These are phyloP conservation scores for Candoia aspera DNA, from an alignment of 2,113 vertebrate genomes.

Conservation along the genomic window DNA sequence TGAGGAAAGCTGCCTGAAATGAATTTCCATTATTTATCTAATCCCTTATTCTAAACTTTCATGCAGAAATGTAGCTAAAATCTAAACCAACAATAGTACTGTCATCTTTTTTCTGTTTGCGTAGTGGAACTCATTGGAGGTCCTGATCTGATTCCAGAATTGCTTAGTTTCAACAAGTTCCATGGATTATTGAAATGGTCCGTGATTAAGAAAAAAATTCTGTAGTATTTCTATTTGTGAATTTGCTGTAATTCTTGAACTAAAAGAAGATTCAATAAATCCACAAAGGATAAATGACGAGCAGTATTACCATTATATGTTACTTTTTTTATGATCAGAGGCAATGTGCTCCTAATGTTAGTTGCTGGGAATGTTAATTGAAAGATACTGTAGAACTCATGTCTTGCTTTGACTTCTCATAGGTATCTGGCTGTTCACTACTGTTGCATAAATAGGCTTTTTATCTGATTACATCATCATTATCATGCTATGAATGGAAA, in stretches of 20 bases:
- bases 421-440: not conserved
- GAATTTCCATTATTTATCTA: not conserved
- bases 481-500: not conserved
- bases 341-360: not conserved
- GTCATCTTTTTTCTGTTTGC: not conserved
- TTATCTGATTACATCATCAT: not conserved
- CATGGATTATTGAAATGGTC: not conserved
- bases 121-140: not conserved
- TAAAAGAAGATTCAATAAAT: not conserved
- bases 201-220: not conserved
- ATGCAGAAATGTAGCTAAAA: not conserved
- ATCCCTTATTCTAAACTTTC: not conserved
- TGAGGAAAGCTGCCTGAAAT: not conserved
- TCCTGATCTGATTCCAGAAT: not conserved
- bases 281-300: not conserved
- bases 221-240: not conserved
- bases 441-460: not conserved
- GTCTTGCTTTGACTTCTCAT: not conserved
- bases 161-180: not conserved
- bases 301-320: not conserved
- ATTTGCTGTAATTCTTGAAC: not conserved
- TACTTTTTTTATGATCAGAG: not conserved
- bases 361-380: not conserved
- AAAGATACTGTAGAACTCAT: not conserved
- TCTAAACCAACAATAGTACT: not conserved